phyloP scores from a whole-genome alignment of 2,113 vertebrate genomes.

The Polypterus senegalus region DNA sequence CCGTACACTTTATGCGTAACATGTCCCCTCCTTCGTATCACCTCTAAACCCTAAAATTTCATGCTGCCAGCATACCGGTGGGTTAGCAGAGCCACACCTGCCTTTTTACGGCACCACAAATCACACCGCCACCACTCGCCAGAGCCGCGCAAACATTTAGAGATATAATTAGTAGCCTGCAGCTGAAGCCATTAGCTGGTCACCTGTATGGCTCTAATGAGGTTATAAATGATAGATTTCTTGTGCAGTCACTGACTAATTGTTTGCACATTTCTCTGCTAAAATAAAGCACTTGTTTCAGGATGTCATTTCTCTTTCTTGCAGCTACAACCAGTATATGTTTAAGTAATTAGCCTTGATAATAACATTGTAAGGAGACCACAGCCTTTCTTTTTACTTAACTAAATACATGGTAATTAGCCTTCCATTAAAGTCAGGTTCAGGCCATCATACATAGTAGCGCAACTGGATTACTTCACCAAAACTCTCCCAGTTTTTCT shows the following conservation, averaged over 20 bases:
- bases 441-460: too few relatives aligned
- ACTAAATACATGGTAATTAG: too few relatives aligned
- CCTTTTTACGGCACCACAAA: conserved; percentile 2
- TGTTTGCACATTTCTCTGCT: conserved; percentile 23
- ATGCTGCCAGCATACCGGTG: not conserved
- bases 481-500: too few relatives aligned
- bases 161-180: conserved; percentile 27
- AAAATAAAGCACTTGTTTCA: conserved; percentile 23
- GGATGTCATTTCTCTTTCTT: conserved; percentile 20
- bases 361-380: too few relatives aligned
- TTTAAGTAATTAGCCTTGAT: not conserved
- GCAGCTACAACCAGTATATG: conserved; percentile 2
- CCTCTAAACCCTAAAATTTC: not conserved
- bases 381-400: too few relatives aligned
- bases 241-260: conserved; percentile 21
- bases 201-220: conserved; percentile 41
- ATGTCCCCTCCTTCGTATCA: too few relatives aligned
- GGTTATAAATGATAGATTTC: conserved; percentile 27
- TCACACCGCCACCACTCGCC: conserved; percentile 13
- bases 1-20: too few relatives aligned
- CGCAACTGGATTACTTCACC: too few relatives aligned
- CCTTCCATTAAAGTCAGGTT: too few relatives aligned
- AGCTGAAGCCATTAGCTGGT: conserved; percentile 39
- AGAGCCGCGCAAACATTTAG: conserved; percentile 16
- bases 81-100: conserved; percentile 13